Evolutionary conservation across 2,888 invertebrate genomes (phyloP).

Genomic region (Drosophila anomalata): DNA sequence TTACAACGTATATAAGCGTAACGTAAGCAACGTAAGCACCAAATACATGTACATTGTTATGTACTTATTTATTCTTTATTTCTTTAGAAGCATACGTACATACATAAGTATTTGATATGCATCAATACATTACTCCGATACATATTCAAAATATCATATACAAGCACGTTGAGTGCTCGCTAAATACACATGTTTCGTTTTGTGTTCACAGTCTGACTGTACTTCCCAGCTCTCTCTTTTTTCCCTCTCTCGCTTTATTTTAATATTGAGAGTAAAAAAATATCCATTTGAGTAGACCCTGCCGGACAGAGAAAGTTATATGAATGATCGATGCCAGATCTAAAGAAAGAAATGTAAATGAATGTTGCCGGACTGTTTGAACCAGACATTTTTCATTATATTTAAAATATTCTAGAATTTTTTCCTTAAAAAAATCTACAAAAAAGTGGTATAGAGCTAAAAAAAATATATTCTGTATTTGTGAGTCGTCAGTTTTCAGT

Average conservation of each 20-base stretch:
- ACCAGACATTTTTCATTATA: not conserved
- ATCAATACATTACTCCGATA: conserved; percentile 59
- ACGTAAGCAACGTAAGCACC: too few relatives aligned
- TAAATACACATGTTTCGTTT: conserved; percentile 74
- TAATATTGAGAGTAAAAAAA: conserved; percentile 54
- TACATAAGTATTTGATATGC: conserved; percentile 46
- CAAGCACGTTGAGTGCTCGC: conserved; percentile 52
- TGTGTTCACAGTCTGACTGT: conserved; percentile 74
- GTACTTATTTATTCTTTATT: conserved; percentile 15
- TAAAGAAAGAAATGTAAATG: not conserved
- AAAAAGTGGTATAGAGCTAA: too few relatives aligned
- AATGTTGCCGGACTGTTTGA: not conserved
- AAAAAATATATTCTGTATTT: too few relatives aligned
- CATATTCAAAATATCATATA: conserved; percentile 51
- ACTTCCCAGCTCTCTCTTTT: conserved; percentile 64
- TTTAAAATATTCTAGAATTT: too few relatives aligned
- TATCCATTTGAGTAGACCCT: not conserved
- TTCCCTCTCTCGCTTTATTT: conserved; percentile 48
- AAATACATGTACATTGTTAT: conserved; percentile 20
- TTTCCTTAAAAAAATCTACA: too few relatives aligned
- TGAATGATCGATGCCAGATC: not conserved
- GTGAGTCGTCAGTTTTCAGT: too few relatives aligned
- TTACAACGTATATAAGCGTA: too few relatives aligned
- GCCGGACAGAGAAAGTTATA: not conserved
- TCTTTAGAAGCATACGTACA: conserved; percentile 25